Percentiles rank a stretch among this genome's conserved stretches.
These are phyloP conservation scores for Gobio occitaniae DNA, from an alignment of 2,797 vertebrate species.

Conservation along the genomic window DNA sequence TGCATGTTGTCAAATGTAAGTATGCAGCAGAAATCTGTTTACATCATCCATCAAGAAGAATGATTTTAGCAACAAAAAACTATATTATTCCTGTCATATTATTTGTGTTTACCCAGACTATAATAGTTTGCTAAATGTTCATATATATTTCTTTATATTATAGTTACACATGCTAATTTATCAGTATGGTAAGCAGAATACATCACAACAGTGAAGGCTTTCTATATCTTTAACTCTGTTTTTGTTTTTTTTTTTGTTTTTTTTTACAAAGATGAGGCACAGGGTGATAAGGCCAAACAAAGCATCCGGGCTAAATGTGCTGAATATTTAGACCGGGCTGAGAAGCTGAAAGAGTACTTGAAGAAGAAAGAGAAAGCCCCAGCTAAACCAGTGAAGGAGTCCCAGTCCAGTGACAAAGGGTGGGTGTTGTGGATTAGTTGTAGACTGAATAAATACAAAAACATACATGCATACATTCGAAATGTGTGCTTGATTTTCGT, in stretches of 20 bases:
- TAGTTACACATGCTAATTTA: neutral
- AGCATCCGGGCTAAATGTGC: slow-evolving; percentile 92
- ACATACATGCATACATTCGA: neutral
- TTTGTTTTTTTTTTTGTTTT: fast-evolving
- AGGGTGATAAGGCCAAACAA: slow-evolving; percentile 92
- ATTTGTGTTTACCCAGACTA: neutral
- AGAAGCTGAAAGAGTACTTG: slow-evolving; percentile 94
- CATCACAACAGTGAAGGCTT: neutral
- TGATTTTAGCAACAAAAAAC: neutral
- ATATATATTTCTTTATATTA: neutral
- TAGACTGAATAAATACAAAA: neutral
- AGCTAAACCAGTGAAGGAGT: slow-evolving; percentile 93
- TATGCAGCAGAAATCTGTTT: neutral
- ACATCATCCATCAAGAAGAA: neutral
- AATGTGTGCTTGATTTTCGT: neutral
- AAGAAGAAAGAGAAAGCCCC: slow-evolving; percentile 91
- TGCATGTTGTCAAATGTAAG: slow-evolving; percentile 98
- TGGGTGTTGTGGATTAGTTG: slow-evolving; percentile 49
- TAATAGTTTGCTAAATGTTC: neutral
- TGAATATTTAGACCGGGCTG: slow-evolving; percentile 95
- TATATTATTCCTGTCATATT: neutral
- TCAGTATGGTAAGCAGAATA: neutral
- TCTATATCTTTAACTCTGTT: neutral
- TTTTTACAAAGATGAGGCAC: slow-evolving; percentile 87
- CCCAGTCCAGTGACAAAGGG: slow-evolving; percentile 93